Percentiles rank a stretch among this genome's conserved stretches.
Evolutionary conservation across 2,888 invertebrate species (phyloP).

Genomic region (Monoplex corrugatus): DNA sequence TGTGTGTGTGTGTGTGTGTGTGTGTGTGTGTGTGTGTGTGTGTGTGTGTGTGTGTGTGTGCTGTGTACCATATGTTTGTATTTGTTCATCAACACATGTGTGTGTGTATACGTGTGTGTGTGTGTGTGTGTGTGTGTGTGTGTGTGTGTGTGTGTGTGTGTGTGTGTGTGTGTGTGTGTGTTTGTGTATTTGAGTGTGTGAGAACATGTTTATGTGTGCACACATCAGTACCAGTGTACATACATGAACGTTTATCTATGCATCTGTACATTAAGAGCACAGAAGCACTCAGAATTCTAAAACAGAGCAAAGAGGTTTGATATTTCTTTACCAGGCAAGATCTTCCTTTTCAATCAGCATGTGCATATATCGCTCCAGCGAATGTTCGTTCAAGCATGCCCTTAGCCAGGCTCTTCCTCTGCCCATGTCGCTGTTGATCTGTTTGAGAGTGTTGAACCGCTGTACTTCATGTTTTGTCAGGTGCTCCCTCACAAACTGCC

Average conservation of each 20-base stretch:
- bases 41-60: background rate
- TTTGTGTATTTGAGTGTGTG: too few relatives aligned
- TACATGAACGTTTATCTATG: too few relatives aligned
- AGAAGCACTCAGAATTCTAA: too few relatives aligned
- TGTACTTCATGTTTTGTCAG: slow-evolving; percentile 87
- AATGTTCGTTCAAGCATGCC: slow-evolving; percentile 94
- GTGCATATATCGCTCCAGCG: slow-evolving; percentile 89
- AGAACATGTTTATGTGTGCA: too few relatives aligned
- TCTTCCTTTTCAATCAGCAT: slow-evolving; percentile 87
- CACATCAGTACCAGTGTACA: too few relatives aligned
- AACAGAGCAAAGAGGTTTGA: background rate
- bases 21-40: background rate
- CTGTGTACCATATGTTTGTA: too few relatives aligned
- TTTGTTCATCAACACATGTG: too few relatives aligned
- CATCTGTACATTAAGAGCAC: too few relatives aligned
- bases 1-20: slow-evolving; percentile 27
- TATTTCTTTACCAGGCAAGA: slow-evolving; percentile 82
- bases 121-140: too few relatives aligned
- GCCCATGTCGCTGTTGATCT: slow-evolving; percentile 89
- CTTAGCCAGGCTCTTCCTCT: slow-evolving; percentile 94
- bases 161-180: too few relatives aligned
- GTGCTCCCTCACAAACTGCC: slow-evolving; percentile 84
- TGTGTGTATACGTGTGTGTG: too few relatives aligned
- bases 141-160: too few relatives aligned
- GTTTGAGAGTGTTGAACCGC: slow-evolving; percentile 88